Evolutionary conservation across 2,888 invertebrate genomes (phyloP), one percentile per base, ranked within the genome.

Genomic region (Hyposoter didymator): DNA sequence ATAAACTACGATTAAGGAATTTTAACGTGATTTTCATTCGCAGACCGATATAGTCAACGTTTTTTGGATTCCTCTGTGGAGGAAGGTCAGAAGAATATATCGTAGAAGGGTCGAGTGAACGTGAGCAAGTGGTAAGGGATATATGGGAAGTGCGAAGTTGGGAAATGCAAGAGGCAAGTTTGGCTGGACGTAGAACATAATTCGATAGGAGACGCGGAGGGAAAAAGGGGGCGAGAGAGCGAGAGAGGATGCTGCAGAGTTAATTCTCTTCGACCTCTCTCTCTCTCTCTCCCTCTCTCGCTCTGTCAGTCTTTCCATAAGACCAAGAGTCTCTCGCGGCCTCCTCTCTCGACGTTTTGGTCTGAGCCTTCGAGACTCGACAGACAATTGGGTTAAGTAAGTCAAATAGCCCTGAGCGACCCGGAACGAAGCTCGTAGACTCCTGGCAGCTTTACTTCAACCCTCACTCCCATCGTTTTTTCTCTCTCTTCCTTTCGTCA

Each of bases 361-460:
- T 74, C 62, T 83, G 84, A 87, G 82, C 84, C 86, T 76, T 75
- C 47, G 86, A 81, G 88, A 82, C 86, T 89, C 86, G 84, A 87
- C 87, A 83, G 88, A 89, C 87, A 91, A 91, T 90, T 89, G 88
- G 88, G 87, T 89, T 91, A 90, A 89, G 87, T 89, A 89, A 91
- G 89, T 90, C 88, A 91, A 91, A 90, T 89, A 89, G 87, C 88
- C 85, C 72, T 79, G 76, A 85, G 88, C 86, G 75, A 82, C 67
- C 82, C 52, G 85, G 67, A 64, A 70, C 84, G 78, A 79, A 75
- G 69, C 79, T 80, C 55, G 78, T 49, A 80, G 83, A 79, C 85
- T 78, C 72, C 81, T 76, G 78, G 83, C 72, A 72, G 75, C 74
- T 82, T 75, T 78, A 39, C 76, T 67, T 64, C 43, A 49, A 32